These are phyloP conservation scores for Triplophysa rosa DNA, from an alignment of 2,113 vertebrate genomes.

Conservation along the genomic window DNA sequence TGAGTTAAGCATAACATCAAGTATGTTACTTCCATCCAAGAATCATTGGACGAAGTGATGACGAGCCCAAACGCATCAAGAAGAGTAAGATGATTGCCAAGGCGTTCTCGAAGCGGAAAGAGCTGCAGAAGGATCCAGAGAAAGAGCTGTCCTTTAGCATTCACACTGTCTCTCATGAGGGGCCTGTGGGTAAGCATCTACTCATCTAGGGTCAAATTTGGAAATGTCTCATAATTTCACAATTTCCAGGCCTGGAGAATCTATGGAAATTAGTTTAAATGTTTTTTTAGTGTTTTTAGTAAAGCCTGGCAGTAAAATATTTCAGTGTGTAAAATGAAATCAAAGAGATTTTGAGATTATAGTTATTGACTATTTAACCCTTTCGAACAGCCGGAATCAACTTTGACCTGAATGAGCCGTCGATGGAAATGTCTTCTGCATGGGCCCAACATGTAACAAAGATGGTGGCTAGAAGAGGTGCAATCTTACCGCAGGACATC, in stretches of 20 bases:
- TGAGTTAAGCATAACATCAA: neutral
- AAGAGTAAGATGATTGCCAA: constrained; percentile 99
- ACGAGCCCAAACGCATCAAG: constrained; percentile 95
- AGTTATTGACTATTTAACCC: constrained; percentile 29
- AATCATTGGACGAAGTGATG: constrained; percentile 88
- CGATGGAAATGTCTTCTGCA: constrained; percentile 89
- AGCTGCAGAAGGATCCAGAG: constrained; percentile 90
- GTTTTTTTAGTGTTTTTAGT: no score
- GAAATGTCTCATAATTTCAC: neutral
- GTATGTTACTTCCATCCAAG: constrained; percentile 62
- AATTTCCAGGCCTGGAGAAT: no score
- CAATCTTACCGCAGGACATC: constrained; percentile 94
- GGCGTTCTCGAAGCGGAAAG: constrained; percentile 92
- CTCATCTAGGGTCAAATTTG: neutral
- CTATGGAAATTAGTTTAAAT: no score
- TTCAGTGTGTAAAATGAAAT: no score
- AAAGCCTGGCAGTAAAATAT: no score
- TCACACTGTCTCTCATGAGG: constrained; percentile 93
- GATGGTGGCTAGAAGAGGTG: constrained; percentile 96
- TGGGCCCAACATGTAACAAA: constrained; percentile 98
- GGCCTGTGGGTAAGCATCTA: constrained; percentile 85
- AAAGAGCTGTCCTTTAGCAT: constrained; percentile 95
- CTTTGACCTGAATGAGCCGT: constrained; percentile 92
- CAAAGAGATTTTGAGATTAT: neutral
- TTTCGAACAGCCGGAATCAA: constrained; percentile 85